Base-by-base conservation (phyloP, 2,113 vertebrate species). In the Heterocephalus glaber region DNA sequence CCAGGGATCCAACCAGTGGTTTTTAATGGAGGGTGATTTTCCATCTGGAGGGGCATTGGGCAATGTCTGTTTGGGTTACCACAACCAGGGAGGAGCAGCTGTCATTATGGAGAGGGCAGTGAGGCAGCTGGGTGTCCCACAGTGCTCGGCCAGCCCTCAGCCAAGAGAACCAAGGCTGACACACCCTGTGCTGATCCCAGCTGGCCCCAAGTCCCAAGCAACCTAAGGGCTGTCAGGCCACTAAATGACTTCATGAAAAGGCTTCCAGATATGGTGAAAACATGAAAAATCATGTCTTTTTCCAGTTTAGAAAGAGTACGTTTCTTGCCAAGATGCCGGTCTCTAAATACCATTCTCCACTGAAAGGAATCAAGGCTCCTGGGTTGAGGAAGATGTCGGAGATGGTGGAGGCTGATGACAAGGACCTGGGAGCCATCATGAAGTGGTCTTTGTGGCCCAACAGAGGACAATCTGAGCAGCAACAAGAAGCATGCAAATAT, bases 11-110 rank as follows among this genome's bases (percentile, higher is more conserved):
- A n/a, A n/a, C n/a, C 30, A 35, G 72, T n/a, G n/a, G 72, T 79
- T 94, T 92, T 79, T 70, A 81, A 68, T 33, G 28, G 82, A 68
- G 77, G 68, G 24, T 74, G 74, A 77, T 70, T 95, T 54, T 85
- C 47, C 82, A 63, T 70, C 47, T n/a, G 11, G 20, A 38, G 12
- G 85, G 92, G 35, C 49, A 47, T 22, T 80, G 83, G 70, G 76
- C 86, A 81, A 65, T 60, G 66, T 60, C 70, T 88, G 52, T 86
- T 83, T 19, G 74, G 70, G 30, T 54, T 44, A 44, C n/a, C 44
- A 22, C 22, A 47, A 2, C 30, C 38, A 38, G 49, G 47, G 76
- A 49, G 56, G 26, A 22, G 11, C 80, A 49, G 13, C 54, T 9
- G 61, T 72, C 16, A 12, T 13, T 24, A 10, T 22, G 52, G 2